phyloP scores from a whole-genome alignment of 2,888 invertebrate genomes.

The Nebria salina region DNA sequence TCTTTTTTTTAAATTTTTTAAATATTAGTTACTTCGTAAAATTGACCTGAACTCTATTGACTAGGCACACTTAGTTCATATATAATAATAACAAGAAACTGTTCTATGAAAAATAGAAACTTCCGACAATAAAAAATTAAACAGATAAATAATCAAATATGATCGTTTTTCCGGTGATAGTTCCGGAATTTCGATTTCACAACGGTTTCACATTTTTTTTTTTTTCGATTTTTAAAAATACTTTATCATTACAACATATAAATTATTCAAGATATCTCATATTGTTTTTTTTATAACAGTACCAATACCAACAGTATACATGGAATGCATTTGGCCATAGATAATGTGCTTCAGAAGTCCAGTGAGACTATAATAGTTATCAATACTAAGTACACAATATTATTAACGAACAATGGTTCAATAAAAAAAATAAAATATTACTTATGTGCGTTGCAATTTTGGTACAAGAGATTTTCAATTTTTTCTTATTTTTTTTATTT shows the following conservation, averaged over 20 bases:
- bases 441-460: constrained; percentile 45
- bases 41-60: constrained; percentile 73
- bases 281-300: constrained; percentile 61
- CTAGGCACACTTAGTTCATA: constrained; percentile 73
- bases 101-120: constrained; percentile 66
- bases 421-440: constrained; percentile 39
- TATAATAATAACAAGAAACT: constrained; percentile 67
- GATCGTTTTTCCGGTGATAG: constrained; percentile 51
- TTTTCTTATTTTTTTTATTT: constrained; percentile 15
- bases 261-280: constrained; percentile 57
- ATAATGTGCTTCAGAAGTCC: constrained; percentile 64
- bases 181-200: constrained; percentile 54
- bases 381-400: constrained; percentile 23
- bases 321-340: constrained; percentile 62
- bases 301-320: constrained; percentile 65
- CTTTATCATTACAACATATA: constrained; percentile 64
- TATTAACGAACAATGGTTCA: constrained; percentile 45
- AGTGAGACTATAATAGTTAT: constrained; percentile 55
- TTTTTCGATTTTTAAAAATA: constrained; percentile 63
- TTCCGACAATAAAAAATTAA: constrained; percentile 63
- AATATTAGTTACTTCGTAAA: constrained; percentile 62
- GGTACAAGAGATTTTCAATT: constrained; percentile 37
- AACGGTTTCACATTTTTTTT: constrained; percentile 56
- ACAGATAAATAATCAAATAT: constrained; percentile 61
- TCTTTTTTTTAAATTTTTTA: constrained; percentile 53